Evolutionary conservation across 1,140 invertebrate genomes (phyloP), one percentile per base, ranked within the genome.

Genomic region (Drosophila pseudoobscura): DNA sequence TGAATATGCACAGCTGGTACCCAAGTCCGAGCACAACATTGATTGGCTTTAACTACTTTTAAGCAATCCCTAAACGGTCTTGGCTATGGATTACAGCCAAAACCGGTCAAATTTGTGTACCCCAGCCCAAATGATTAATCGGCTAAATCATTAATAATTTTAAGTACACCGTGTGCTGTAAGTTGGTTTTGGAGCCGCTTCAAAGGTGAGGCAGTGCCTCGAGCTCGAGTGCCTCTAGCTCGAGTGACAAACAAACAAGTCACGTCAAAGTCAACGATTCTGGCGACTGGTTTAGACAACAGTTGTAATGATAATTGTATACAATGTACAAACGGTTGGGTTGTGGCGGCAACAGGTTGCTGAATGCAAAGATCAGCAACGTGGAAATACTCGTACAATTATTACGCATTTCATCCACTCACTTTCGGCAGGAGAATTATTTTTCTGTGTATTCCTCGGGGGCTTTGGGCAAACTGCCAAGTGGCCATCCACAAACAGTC

Each of bases 341-440:
- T 20, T 20, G 20, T 20, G 20, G 13, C 39, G 72, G 39, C 75
- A 85, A 76, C 80, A 85, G 52, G 72, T 84, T 80, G 80, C 29
- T 44, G 52, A 55, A 44, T 59, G 66, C 68, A 59, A 80, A 85
- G 46, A 83, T 51, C 54, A 65, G 44, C 54, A 68, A 49, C 64
- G 58, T 63, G 43, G 41, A 73, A 66, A 66, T 43, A 31, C 24
- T 3, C 2, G 7, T 39, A 22, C 68, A 70, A 78, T 75, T 82
- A 82, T 63, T 87, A 76, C 82, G 82, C 82, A 75, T 54, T 85
- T 68, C 56, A 31, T 52, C 46, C 24, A 80, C 59, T 46, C 61
- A 80, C 76, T 78, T 75, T 52, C 43, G 47, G 60, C 61, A 56
- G 51, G 20, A 41, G 51, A 56, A 64, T 39, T 43, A 11, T 62